Base-by-base conservation (phyloP, 2,113 vertebrate species). In the Dipodomys spectabilis region DNA sequence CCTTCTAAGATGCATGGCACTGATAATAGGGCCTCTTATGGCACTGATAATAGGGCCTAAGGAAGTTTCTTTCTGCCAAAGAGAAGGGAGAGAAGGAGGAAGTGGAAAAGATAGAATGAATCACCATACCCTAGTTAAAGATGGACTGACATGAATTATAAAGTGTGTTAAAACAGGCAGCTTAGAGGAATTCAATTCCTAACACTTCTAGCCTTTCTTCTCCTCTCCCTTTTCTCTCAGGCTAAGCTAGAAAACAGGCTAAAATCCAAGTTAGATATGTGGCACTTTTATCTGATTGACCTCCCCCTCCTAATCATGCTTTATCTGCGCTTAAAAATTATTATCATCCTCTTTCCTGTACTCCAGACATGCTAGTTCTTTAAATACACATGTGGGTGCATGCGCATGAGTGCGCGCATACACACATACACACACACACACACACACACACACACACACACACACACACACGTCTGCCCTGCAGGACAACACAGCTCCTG, bases 211-310 rank as follows among this genome's bases (percentile, higher is more conserved):
- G 22, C 5, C 45, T 6, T 45, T 28, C 49, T 75, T 30, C 44
- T 39, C 81, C 19, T 30, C 25, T 83, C 30, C 7, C 45, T 74
- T 73, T 53, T 44, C 65, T 83, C 69, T 84, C n/a, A 45, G 77
- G 49, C 64, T 68, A 64, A 93, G 86, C 72, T 39, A 83, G 75
- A 82, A 81, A 77, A n/a, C 13, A 1, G 65, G 95, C 91, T 92
- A 60, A 64, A 86, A 75, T 90, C 91, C 89, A 90, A 84, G 60
- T 68, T 49, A 22, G 6, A 25, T 64, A 2, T 28, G 78, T 92
- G 81, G 72, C n/a, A 27, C 79, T 79, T 94, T 94, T 95, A 97
- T 96, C 95, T 96, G 91, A 92, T 92, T 79, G 73, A 93, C 86
- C 86, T 93, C 16, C 84, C 88, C 12, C 84, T 89, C 74, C 73